phyloP scores from a whole-genome alignment of 2,888 invertebrate species.

The Linyphia triangularis region DNA sequence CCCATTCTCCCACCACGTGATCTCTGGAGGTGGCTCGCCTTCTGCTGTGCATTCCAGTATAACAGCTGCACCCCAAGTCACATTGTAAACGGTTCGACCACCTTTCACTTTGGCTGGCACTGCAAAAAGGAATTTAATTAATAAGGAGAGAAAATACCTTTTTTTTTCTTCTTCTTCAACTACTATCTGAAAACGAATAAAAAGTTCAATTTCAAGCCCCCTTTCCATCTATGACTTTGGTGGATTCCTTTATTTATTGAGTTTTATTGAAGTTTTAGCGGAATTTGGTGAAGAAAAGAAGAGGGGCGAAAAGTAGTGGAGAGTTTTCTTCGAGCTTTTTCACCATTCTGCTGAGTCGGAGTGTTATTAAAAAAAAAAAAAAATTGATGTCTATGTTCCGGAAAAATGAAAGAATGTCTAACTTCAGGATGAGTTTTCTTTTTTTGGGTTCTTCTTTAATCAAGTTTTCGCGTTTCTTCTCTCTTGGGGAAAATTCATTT shows the following conservation, averaged over 20 bases:
- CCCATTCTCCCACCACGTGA: constrained; percentile 77
- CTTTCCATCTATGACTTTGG: constrained; percentile 15
- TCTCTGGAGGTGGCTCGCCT: constrained; percentile 78
- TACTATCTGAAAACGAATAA: neutral
- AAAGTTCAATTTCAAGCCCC: constrained; percentile 6
- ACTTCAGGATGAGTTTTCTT: constrained; percentile 21
- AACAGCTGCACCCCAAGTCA: constrained; percentile 76
- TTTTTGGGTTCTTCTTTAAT: neutral
- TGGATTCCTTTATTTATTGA: constrained; percentile 58
- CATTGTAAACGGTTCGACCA: constrained; percentile 76
- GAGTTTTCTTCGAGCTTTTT: neutral
- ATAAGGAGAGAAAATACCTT: constrained; percentile 31
- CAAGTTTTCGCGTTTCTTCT: neutral
- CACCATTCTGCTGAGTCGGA: neutral
- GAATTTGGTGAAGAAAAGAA: constrained; percentile 4
- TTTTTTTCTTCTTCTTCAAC: constrained; percentile 4
- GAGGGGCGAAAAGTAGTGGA: neutral
- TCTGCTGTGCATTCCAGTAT: constrained; percentile 77
- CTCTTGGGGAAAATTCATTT: neutral
- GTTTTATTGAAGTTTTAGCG: constrained; percentile 63
- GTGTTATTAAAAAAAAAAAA: constrained; percentile 17
- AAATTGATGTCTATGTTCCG: neutral
- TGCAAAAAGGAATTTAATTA: constrained; percentile 73
- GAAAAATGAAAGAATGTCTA: constrained; percentile 15
- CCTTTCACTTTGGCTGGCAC: constrained; percentile 76